These are phyloP conservation scores for Lasioglossum marginatum DNA, from an alignment of 2,888 invertebrate species.

Conservation along the genomic window DNA sequence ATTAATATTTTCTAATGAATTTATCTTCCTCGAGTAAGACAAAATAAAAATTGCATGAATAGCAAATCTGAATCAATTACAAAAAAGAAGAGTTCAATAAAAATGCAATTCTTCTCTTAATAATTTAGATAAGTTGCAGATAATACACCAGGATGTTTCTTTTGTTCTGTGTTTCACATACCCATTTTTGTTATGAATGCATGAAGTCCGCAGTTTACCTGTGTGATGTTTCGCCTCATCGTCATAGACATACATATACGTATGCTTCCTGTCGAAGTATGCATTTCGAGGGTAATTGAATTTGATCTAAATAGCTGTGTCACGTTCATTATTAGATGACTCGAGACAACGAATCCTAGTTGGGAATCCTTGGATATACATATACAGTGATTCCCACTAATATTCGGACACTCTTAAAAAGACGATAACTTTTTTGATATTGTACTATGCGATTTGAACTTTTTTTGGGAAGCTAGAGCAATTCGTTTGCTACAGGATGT, in stretches of 20 bases:
- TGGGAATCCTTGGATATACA: not conserved
- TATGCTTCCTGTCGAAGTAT: not conserved
- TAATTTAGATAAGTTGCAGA: not conserved
- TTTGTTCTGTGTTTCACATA: not conserved
- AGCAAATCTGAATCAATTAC: too few species aligned
- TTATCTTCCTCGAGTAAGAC: too few species aligned
- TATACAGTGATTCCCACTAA: too few species aligned
- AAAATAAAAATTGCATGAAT: too few species aligned
- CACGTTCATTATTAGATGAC: not conserved
- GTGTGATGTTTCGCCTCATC: not conserved
- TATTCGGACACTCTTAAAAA: too few species aligned
- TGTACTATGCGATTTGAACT: too few species aligned
- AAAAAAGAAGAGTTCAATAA: too few species aligned
- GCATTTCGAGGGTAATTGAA: not conserved
- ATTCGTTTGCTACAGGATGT: too few species aligned
- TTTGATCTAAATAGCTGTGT: not conserved
- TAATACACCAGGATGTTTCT: not conserved
- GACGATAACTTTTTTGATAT: too few species aligned
- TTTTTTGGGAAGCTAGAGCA: too few species aligned
- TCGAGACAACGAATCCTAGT: not conserved
- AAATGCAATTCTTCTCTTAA: too few species aligned
- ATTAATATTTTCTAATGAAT: too few species aligned
- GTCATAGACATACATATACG: not conserved
- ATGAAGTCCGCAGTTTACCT: not conserved
- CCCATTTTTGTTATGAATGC: not conserved